A percentile compares a stretch with the other conserved stretches of the same genome.
Evolutionary conservation across 1,140 invertebrate species (phyloP).

Genomic region (Cyclargus thomasi): DNA sequence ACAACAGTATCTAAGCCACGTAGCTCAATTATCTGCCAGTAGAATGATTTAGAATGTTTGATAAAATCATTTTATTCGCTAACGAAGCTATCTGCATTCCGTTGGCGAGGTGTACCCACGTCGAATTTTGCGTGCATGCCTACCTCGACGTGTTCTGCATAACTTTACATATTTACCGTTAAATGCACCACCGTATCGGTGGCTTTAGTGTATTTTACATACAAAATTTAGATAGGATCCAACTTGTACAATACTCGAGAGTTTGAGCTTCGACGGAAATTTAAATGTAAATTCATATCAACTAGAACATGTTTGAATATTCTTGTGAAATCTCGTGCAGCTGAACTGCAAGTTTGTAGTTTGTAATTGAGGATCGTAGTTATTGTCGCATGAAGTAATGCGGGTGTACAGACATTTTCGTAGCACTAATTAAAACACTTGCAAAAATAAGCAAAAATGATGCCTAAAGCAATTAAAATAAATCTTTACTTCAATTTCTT

Average conservation of each 20-base stretch:
- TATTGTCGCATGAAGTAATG: conserved; percentile 7
- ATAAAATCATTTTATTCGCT: conserved; percentile 38
- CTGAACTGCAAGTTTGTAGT: neutral
- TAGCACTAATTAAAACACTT: too few relatives aligned
- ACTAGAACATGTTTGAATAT: neutral
- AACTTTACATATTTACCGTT: conserved; percentile 64
- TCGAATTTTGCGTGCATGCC: conserved; percentile 53
- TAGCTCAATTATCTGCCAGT: conserved; percentile 19
- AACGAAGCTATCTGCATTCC: conserved; percentile 55
- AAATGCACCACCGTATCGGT: conserved; percentile 39
- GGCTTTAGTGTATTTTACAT: conserved; percentile 26
- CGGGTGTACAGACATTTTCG: neutral
- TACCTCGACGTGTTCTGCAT: conserved; percentile 53
- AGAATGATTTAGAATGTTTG: conserved; percentile 29
- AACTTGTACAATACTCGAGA: conserved; percentile 26
- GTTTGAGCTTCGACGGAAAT: neutral
- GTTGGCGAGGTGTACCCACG: conserved; percentile 28
- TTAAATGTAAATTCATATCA: conserved; percentile 14
- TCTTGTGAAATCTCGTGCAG: conserved; percentile 2
- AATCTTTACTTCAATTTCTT: neutral
- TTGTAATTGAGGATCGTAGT: neutral
- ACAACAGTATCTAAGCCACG: neutral
- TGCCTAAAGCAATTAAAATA: neutral
- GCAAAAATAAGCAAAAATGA: neutral
- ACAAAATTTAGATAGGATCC: conserved; percentile 28